phyloP scores from a whole-genome alignment of 2,113 vertebrate genomes.

The Orycteropus afer region DNA sequence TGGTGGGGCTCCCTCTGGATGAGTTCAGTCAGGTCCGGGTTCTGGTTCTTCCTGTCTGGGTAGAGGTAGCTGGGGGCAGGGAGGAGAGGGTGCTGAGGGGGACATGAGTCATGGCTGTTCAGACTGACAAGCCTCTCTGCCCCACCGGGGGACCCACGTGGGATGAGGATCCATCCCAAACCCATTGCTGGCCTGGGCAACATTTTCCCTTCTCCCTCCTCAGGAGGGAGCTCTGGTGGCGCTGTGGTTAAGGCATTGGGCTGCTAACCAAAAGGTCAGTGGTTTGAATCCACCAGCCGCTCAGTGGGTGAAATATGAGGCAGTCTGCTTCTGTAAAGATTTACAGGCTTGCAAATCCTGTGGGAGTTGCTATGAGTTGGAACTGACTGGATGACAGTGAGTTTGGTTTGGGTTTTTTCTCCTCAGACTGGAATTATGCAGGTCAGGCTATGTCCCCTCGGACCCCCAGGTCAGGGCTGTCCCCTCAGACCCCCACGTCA shows the following conservation, averaged over 20 bases:
- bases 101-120: too few relatives aligned
- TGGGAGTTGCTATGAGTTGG: too few relatives aligned
- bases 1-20: slow-evolving; percentile 71
- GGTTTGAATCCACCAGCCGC: too few relatives aligned
- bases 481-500: background rate
- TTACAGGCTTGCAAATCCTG: too few relatives aligned
- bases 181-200: background rate
- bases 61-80: slow-evolving; percentile 87
- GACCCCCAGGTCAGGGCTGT: background rate
- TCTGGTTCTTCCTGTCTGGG: slow-evolving; percentile 89
- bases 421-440: background rate
- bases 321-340: too few relatives aligned
- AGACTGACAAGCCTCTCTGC: background rate
- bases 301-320: too few relatives aligned
- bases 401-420: too few relatives aligned
- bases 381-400: too few relatives aligned
- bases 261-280: too few relatives aligned
- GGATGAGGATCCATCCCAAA: background rate
- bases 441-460: background rate
- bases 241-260: too few relatives aligned
- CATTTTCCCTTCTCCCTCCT: background rate
- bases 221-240: background rate
- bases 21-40: slow-evolving; percentile 88
- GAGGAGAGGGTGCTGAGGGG: background rate
- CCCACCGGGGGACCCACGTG: fast-evolving